Evolutionary conservation across 2,888 invertebrate genomes (phyloP), one percentile per base, ranked within the genome.

Genomic region (Hirtodrosophila histrioides): DNA sequence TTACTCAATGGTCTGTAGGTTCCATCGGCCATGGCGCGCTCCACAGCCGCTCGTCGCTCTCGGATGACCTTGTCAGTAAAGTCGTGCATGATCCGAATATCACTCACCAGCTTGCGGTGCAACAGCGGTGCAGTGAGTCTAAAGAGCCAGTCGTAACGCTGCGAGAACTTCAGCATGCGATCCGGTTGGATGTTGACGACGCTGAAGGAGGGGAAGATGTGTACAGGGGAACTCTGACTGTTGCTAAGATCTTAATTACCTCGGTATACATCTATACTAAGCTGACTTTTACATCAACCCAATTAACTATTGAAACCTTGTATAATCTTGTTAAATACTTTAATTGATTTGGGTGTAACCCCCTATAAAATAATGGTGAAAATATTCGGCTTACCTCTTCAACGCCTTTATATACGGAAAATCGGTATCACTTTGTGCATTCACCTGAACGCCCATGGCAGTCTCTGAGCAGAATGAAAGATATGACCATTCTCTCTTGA

Each of bases 321-420:
- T 17, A 17, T 1, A 17, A 17, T 17, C 17, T 17, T 17, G 17
- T 1, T 17, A 17, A 1, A 17, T 2, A 17, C 17, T 17, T 17
- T 17, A 17, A 17, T 2, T 17, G 1, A 17, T 17, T 17, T n/a
- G n/a, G n/a, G 17, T 17, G 17, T 17, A 17, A 17, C 1, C 17
- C 17, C 17, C 17, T 2, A 17, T 17, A 1, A 17, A 17, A 17
- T 17, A 2, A 17, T 17, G 27, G 5, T 27, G 27, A 5, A 27
- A 5, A 5, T 27, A 9, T 31, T 31, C 8, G 9, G 8, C 65
- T 54, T 91, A 95, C 95, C 92, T 92, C 88, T 94, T 93, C 29
- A 96, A 94, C 9, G 95, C 94, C 79, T 93, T 92, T 0, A 96
- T 95, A 88, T 96, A 96, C 76, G 94, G 93, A 0, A 94, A 94